Evolutionary conservation across 92 coral and sea anemone genomes (phyloP).

Genomic region (Epizoanthus scotinus): DNA sequence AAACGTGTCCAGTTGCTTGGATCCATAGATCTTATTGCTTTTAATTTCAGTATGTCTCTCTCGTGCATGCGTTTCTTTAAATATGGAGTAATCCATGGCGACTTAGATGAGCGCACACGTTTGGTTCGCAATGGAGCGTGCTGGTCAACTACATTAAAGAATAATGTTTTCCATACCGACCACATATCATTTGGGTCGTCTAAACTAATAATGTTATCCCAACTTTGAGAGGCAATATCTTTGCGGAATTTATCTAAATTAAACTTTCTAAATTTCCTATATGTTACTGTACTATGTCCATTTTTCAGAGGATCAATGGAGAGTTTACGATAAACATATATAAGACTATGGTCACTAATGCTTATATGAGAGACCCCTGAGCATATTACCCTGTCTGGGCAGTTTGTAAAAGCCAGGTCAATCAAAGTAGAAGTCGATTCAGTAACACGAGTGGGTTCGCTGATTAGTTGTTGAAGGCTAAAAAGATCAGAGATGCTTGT

Average conservation of each 20-base stretch:
- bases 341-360: background rate
- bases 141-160: background rate
- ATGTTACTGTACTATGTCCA: conserved; percentile 7
- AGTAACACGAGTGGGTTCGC: conserved; percentile 32
- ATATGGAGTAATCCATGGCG: background rate
- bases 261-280: conserved; percentile 20
- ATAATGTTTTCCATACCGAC: background rate
- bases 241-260: conserved; percentile 10
- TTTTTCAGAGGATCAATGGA: conserved; percentile 6
- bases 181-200: conserved; percentile 27
- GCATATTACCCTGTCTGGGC: background rate
- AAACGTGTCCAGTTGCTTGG: too few species aligned
- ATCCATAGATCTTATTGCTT: too few species aligned
- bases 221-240: conserved; percentile 17
- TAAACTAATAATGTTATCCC: background rate
- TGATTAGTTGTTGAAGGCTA: conserved; percentile 26
- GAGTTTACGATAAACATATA: background rate
- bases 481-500: conserved; percentile 23
- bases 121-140: too few species aligned
- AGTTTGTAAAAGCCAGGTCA: conserved; percentile 4
- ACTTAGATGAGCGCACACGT: background rate
- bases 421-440: background rate
- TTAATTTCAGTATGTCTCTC: background rate
- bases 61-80: background rate
- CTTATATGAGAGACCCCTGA: background rate